Evolutionary conservation across 2,797 vertebrate species (phyloP).

Genomic region (Antennarius maculatus): DNA sequence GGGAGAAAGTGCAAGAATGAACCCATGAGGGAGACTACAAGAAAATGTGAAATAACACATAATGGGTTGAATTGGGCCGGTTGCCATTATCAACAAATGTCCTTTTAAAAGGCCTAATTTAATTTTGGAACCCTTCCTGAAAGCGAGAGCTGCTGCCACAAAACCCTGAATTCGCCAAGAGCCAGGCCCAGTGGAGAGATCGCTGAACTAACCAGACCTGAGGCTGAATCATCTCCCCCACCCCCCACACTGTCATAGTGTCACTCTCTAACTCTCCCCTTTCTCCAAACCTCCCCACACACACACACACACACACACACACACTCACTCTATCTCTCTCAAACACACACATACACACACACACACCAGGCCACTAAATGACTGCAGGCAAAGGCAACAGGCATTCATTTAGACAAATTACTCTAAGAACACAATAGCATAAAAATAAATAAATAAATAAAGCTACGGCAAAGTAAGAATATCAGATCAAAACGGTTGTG

Average conservation of each 20-base stretch:
- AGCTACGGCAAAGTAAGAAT: conserved; percentile 11
- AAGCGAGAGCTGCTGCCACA: conserved; percentile 69
- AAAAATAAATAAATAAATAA: conserved; percentile 29
- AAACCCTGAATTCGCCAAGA: conserved; percentile 65
- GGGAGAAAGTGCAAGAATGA: conserved; percentile 66
- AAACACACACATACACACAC: conserved; percentile 32
- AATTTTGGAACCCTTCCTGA: conserved; percentile 74
- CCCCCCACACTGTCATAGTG: conserved; percentile 71
- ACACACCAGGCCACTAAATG: conserved; percentile 50
- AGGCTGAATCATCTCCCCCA: conserved; percentile 73
- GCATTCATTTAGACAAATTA: conserved; percentile 61
- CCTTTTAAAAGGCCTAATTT: conserved; percentile 73
- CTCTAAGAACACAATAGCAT: conserved; percentile 45
- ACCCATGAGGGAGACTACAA: conserved; percentile 65
- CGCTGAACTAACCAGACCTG: conserved; percentile 75
- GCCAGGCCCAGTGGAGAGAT: conserved; percentile 65
- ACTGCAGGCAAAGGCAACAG: conserved; percentile 74
- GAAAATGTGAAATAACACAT: conserved; percentile 76
- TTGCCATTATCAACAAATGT: conserved; percentile 77
- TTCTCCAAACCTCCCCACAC: conserved; percentile 16
- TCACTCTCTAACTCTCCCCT: conserved; percentile 58
- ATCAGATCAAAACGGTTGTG: conserved; percentile 35
- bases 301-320: conserved; percentile 5
- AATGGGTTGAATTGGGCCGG: conserved; percentile 73
- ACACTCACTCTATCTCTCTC: conserved; percentile 2